Percentiles rank a stretch among this genome's conserved stretches.
Conservation (phyloP, 2,797 vertebrate species). For the Falco biarmicus region DNA sequence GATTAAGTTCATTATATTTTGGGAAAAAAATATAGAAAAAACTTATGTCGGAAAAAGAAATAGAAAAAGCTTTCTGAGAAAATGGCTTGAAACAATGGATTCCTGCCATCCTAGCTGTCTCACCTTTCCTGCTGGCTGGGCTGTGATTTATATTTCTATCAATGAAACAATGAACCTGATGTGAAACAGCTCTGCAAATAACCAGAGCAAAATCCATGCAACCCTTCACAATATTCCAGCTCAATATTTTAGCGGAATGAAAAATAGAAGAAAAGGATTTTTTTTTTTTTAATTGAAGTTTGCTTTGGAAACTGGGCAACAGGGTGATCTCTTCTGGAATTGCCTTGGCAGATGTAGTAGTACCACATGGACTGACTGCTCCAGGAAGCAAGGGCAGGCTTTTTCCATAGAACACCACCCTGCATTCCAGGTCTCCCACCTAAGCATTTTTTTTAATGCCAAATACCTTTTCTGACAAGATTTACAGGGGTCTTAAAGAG, state of each 20-base stretch:
- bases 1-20: conserved; percentile 37
- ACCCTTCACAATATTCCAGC: not conserved
- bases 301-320: not conserved
- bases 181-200: conserved; percentile 31
- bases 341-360: not conserved
- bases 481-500: not conserved
- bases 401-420: not conserved
- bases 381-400: not conserved
- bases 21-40: not conserved
- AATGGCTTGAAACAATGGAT: conserved; percentile 39
- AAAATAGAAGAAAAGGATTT: not conserved
- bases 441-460: not conserved
- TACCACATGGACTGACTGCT: not conserved
- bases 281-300: not conserved
- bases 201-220: not conserved
- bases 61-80: conserved; percentile 38
- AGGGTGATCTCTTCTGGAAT: not conserved
- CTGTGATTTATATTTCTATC: conserved; percentile 30
- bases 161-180: not conserved
- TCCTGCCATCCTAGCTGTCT: not conserved
- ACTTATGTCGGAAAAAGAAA: not conserved
- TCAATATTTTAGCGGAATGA: not conserved
- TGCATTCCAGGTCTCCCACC: conserved; percentile 6
- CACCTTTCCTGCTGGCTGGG: conserved; percentile 6
- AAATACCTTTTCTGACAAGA: conserved; percentile 31